Conservation (phyloP, 2,113 vertebrate genomes). For the Miniopterus natalensis region DNA sequence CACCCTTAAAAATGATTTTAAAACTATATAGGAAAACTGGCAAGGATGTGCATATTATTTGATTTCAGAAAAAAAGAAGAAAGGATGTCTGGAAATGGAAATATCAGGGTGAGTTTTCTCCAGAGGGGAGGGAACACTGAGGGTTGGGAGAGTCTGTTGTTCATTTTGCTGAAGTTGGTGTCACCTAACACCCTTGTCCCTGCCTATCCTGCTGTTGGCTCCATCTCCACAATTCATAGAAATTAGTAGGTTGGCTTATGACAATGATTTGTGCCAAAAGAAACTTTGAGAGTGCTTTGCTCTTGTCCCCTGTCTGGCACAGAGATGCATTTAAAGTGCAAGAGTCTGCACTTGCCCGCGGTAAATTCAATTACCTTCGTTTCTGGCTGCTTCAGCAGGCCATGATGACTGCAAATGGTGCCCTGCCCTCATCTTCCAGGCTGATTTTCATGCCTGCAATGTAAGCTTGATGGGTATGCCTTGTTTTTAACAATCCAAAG, state of each 20-base stretch:
- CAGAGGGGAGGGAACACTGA: neutral
- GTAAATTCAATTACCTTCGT: constrained; percentile 48
- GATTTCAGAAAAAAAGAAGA: constrained; percentile 7
- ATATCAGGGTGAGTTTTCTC: neutral
- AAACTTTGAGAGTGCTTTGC: constrained; percentile 11
- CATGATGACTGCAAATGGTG: constrained; percentile 10
- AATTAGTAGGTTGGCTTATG: neutral
- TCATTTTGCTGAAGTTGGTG: neutral
- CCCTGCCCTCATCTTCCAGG: neutral
- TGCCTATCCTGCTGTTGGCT: neutral
- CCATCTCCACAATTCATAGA: neutral
- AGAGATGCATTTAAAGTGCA: neutral
- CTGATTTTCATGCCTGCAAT: neutral
- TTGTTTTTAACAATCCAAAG: neutral
- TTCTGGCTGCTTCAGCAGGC: constrained; percentile 34
- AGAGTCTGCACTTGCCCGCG: neutral
- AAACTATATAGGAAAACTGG: neutral
- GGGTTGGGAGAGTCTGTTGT: rapidly evolving
- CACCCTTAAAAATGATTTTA: neutral
- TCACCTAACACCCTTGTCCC: neutral
- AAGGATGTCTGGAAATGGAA: neutral
- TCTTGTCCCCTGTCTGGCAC: neutral
- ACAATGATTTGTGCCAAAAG: constrained; percentile 6
- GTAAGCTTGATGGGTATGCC: neutral
- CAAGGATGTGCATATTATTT: neutral